phyloP scores from a whole-genome alignment of 35 echinoderm and acorn worm species.

The Amphiura filiformis region DNA sequence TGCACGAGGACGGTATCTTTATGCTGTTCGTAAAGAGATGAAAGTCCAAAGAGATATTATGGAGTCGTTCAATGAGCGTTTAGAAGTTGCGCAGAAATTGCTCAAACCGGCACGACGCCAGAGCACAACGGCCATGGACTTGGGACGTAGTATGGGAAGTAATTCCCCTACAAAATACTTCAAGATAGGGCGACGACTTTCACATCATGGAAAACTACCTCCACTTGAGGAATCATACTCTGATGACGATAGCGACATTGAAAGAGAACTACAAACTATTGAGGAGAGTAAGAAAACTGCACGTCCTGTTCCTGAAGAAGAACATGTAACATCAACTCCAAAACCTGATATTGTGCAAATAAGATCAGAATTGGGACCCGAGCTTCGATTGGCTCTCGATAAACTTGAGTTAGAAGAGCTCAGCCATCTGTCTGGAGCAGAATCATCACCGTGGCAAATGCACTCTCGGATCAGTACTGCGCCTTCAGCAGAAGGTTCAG shows the following conservation, averaged over 20 bases:
- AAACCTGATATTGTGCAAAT: constrained; percentile 50
- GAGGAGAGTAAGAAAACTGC: neutral
- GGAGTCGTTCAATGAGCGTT: constrained; percentile 58
- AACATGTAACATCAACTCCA: constrained; percentile 6
- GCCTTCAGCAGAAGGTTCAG: too few relatives aligned
- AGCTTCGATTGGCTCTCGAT: constrained; percentile 64
- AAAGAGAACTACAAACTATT: neutral
- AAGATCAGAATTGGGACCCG: constrained; percentile 53
- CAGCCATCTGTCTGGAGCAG: neutral
- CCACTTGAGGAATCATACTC: constrained; percentile 22
- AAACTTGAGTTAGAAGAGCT: constrained; percentile 53
- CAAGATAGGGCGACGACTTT: constrained; percentile 45
- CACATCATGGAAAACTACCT: constrained; percentile 22
- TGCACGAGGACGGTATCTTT: constrained; percentile 62
- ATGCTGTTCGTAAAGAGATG: constrained; percentile 63
- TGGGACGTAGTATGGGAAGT: constrained; percentile 48
- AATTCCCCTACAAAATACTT: constrained; percentile 43
- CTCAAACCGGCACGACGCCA: constrained; percentile 46
- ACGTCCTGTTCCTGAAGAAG: neutral
- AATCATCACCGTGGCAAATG: neutral
- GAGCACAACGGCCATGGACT: constrained; percentile 53
- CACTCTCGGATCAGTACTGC: neutral
- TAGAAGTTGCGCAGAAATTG: constrained; percentile 54
- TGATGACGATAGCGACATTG: constrained; percentile 24
- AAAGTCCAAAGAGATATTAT: constrained; percentile 64